A percentile compares a stretch with the other conserved stretches of the same genome.
phyloP scores from a whole-genome alignment of 2,888 invertebrate genomes.

The Polyploca ridens region DNA sequence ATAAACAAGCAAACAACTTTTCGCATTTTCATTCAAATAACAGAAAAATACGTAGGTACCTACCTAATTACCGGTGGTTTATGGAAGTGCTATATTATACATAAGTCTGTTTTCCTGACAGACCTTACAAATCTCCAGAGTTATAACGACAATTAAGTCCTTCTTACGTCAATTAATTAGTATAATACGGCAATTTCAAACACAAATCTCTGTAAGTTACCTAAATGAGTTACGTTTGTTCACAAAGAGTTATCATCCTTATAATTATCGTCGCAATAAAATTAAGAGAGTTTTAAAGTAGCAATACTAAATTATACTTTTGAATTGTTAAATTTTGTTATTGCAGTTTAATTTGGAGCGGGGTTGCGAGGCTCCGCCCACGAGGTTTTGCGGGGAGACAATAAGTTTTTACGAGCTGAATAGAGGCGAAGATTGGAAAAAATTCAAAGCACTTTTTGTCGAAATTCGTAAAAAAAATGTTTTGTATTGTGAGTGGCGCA shows the following conservation, averaged over 20 bases:
- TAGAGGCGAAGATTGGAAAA: constrained; percentile 82
- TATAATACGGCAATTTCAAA: constrained; percentile 80
- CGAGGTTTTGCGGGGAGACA: constrained; percentile 67
- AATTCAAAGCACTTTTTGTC: constrained; percentile 82
- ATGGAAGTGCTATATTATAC: neutral
- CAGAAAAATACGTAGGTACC: neutral
- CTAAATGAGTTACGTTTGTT: constrained; percentile 77
- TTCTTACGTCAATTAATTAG: constrained; percentile 80
- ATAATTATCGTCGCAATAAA: constrained; percentile 75
- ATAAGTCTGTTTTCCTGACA: constrained; percentile 35
- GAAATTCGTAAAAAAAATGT: constrained; percentile 81
- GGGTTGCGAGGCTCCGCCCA: constrained; percentile 51
- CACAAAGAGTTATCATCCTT: constrained; percentile 76
- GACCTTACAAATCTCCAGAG: constrained; percentile 64
- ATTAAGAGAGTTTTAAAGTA: constrained; percentile 63
- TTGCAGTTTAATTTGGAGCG: constrained; percentile 50
- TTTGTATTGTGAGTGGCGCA: constrained; percentile 82
- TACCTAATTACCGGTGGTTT: neutral
- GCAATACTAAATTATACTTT: constrained; percentile 57
- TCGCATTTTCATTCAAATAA: neutral
- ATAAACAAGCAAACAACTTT: no score
- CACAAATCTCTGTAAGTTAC: constrained; percentile 73
- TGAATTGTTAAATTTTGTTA: constrained; percentile 56
- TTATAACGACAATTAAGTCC: constrained; percentile 71
- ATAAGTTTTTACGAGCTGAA: constrained; percentile 77